Evolutionary conservation across 2,888 invertebrate species (phyloP), one percentile per base, ranked within the genome.

Genomic region (Morpho deidamia): DNA sequence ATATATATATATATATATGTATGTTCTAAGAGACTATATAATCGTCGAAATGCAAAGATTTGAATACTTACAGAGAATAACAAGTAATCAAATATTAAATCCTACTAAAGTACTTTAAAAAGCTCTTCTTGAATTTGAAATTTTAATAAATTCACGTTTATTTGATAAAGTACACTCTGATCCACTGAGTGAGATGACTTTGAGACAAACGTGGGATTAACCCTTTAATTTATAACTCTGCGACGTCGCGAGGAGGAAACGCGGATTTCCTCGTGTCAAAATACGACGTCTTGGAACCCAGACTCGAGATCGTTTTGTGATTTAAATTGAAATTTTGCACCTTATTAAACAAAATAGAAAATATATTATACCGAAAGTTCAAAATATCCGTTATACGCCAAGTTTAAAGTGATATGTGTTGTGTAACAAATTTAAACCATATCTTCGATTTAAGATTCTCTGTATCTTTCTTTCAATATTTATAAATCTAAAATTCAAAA

Each of bases 171-270:
- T 54, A 56, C 56, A 51, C 32, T 44, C 55, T 59, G 66, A 61
- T 67, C 66, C 66, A 64, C 64, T 61, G 63, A 60, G 56, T 55
- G 55, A 64, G 64, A 57, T 55, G 61, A 51, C 59, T 51, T 60
- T 35, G 51, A 49, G 61, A 62, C 61, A 60, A 63, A 59, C 59
- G 60, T 55, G 53, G 66, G 64, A 66, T 68, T 66, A 67, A 60
- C 62, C 64, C 60, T 61, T 65, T 65, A 69, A 69, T 70, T 70
- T 66, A 67, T 69, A 65, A 59, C 61, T 56, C 40, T 53, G 53
- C 50, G 53, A 60, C 59, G 57, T 51, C 60, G 49, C 53, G 37
- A 55, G 55, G 44, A 45, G 64, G 62, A 58, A 65, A 59, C 54
- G 54, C 53, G 57, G 54, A 59, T 60, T 58, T 65, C 60, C 64